A percentile compares a stretch with the other conserved stretches of the same genome.
phyloP scores from a whole-genome alignment of 2,888 invertebrate species.

The Drosophila kuntzei region DNA sequence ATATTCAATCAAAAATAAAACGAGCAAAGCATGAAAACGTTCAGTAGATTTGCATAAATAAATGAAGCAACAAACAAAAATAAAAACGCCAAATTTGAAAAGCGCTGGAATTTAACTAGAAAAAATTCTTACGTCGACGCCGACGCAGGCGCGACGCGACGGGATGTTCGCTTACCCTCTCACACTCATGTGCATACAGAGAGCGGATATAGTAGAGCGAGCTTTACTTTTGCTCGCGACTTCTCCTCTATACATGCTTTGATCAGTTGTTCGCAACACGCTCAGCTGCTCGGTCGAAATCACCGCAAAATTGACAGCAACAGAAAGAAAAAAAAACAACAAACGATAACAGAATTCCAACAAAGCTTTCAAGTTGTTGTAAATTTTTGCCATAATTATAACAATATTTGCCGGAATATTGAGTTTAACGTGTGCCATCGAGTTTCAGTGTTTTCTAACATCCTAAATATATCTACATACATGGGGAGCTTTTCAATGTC shows the following conservation, averaged over 20 bases:
- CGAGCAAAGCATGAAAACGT: slow-evolving; percentile 22
- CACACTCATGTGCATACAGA: slow-evolving; percentile 8
- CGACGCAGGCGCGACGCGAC: slow-evolving; percentile 18
- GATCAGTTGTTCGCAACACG: slow-evolving; percentile 74
- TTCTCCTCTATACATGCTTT: slow-evolving; percentile 45
- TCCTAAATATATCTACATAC: slow-evolving; percentile 14
- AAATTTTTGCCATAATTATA: slow-evolving; percentile 72
- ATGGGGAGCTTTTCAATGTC: slow-evolving; percentile 27
- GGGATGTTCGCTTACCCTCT: slow-evolving; percentile 9
- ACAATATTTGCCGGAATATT: slow-evolving; percentile 29
- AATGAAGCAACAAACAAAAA: slow-evolving; percentile 64
- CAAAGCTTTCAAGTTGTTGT: slow-evolving; percentile 64
- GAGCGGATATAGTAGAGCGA: slow-evolving; percentile 41
- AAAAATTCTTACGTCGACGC: slow-evolving; percentile 45
- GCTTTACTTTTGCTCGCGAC: slow-evolving; percentile 49
- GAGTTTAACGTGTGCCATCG: slow-evolving; percentile 52
- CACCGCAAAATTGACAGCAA: slow-evolving; percentile 78
- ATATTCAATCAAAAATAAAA: slow-evolving; percentile 38
- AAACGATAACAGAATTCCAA: slow-evolving; percentile 24
- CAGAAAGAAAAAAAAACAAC: slow-evolving; percentile 28
- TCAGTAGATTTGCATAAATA: slow-evolving; percentile 67
- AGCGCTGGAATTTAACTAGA: slow-evolving; percentile 72
- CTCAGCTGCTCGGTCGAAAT: slow-evolving; percentile 75
- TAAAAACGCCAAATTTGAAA: slow-evolving; percentile 54
- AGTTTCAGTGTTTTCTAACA: slow-evolving; percentile 36